Base-by-base conservation (phyloP, 1,140 invertebrate species). In the Psix sp. region DNA sequence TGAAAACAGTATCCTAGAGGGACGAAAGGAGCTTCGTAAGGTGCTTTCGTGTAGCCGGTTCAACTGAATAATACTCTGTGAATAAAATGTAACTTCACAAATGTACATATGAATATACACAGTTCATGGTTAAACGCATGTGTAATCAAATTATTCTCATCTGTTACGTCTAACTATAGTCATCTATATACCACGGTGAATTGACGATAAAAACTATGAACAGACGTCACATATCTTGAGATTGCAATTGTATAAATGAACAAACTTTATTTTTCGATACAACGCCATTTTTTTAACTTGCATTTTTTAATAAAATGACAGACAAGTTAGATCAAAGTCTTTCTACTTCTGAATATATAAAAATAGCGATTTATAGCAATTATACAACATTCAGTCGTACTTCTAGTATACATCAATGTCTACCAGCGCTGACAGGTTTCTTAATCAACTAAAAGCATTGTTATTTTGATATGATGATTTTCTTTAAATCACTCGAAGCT, bases 291-390 rank as follows among this genome's bases (percentile, higher is more conserved):
- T 70, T 52, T 62, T 48, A 54, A 54, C 56, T 60, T 54, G 10
- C 20, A 70, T 48, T 60, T 59, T 68, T 59, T 51, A 67, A 54
- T 7, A 13, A 59, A 45, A 39, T 33, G 9, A 18, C 45, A 54
- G 51, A 14, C 42, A 31, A 38, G 16, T 70, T 56, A 70, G 56
- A 62, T 62, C 56, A 67, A 63, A 67, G 49, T 54, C 40, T 70
- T 70, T 70, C 56, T 60, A 70, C 66, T 70, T 54, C 54, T 68
- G n/a, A n/a, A n/a, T n/a, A n/a, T n/a, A n/a, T n/a, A n/a, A n/a
- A n/a, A n/a, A n/a, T n/a, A n/a, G n/a, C n/a, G n/a, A n/a, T n/a
- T n/a, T n/a, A n/a, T n/a, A n/a, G n/a, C n/a, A n/a, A n/a, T n/a
- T n/a, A n/a, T n/a, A n/a, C n/a, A n/a, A n/a, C n/a, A n/a, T n/a